These are phyloP conservation scores for Mallotus villosus DNA, from an alignment of 2,797 vertebrate genomes.

Conservation along the genomic window DNA sequence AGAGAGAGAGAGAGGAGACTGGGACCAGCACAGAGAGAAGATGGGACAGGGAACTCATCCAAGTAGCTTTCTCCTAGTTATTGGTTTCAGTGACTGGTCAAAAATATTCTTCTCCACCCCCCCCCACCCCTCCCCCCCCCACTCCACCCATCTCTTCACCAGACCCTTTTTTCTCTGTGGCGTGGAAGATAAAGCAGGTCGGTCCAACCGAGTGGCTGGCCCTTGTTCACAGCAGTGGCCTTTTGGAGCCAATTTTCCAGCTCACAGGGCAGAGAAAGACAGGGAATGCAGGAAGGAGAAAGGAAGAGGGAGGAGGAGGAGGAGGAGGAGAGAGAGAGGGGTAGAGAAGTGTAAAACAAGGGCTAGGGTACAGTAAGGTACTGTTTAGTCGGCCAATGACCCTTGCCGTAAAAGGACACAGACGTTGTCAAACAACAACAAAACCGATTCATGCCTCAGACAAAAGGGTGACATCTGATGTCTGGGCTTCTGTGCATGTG, in stretches of 20 bases:
- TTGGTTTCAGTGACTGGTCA: slow-evolving; percentile 83
- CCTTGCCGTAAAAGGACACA: no score
- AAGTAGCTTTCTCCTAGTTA: slow-evolving; percentile 80
- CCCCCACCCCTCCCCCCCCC: slow-evolving; percentile 28
- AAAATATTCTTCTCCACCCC: slow-evolving; percentile 74
- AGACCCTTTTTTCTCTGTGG: slow-evolving; percentile 60
- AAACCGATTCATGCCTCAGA: not conserved
- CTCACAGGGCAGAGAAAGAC: slow-evolving; percentile 80
- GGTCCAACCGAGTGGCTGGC: slow-evolving; percentile 79
- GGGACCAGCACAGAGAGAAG: slow-evolving; percentile 12
- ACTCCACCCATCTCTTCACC: slow-evolving; percentile 60
- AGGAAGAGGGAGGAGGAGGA: slow-evolving; percentile 57
- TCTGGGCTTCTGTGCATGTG: not conserved
- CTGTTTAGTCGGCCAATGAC: no score
- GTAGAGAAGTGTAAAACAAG: slow-evolving; percentile 43
- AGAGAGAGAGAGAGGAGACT: not conserved
- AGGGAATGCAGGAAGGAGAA: slow-evolving; percentile 44
- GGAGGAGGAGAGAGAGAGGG: slow-evolving; percentile 52
- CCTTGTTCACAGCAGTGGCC: slow-evolving; percentile 83
- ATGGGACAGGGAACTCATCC: slow-evolving; percentile 50
- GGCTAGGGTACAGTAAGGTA: not conserved
- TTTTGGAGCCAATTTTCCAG: slow-evolving; percentile 86
- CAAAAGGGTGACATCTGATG: not conserved
- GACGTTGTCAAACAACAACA: no score
- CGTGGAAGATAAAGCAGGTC: slow-evolving; percentile 80